These are phyloP conservation scores for Pseudoatta argentina DNA, from an alignment of 1,140 invertebrate species.

Conservation along the genomic window DNA sequence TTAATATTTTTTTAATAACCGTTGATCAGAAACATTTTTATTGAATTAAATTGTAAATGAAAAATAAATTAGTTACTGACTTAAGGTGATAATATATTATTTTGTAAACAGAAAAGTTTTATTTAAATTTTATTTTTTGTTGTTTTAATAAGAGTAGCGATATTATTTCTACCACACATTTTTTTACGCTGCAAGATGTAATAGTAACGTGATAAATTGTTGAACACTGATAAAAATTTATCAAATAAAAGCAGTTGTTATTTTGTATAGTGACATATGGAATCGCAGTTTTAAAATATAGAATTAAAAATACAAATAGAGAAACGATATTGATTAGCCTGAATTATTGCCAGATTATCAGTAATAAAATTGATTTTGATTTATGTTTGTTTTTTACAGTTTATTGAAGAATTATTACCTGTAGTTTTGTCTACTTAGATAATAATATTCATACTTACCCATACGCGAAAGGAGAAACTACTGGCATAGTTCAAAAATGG, in stretches of 20 bases:
- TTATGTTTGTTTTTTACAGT: neutral
- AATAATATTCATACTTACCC: neutral
- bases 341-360: neutral
- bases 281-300: neutral
- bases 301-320: neutral
- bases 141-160: neutral
- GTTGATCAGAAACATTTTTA: neutral
- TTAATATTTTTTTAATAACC: neutral
- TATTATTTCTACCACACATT: neutral
- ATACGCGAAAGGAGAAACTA: conserved; percentile 1
- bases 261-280: neutral
- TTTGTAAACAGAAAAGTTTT: neutral
- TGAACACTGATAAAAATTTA: neutral
- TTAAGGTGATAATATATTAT: neutral
- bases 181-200: neutral
- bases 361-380: neutral
- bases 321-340: neutral
- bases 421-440: conserved; percentile 1
- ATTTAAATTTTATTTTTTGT: conserved; percentile 6
- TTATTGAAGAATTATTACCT: neutral
- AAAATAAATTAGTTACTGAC: neutral
- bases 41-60: neutral
- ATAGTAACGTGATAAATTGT: neutral
- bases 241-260: neutral
- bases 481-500: neutral